Conservation (phyloP, 2,888 invertebrate species). For the Cordilura impudica region DNA sequence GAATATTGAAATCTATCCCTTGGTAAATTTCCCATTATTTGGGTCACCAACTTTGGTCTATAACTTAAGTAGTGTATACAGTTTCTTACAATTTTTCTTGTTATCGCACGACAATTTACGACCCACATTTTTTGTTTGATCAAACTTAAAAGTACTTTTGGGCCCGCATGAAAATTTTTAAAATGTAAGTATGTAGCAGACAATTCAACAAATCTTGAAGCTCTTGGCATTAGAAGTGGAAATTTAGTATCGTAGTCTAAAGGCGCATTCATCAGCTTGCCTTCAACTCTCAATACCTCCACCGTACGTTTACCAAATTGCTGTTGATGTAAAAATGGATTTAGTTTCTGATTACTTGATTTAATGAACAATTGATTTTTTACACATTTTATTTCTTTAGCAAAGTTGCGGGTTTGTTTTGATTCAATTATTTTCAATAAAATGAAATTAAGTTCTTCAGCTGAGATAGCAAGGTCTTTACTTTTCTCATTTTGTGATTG, state of each 20-base stretch:
- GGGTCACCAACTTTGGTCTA: constrained; percentile 24
- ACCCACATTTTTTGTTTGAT: constrained; percentile 23
- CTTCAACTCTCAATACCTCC: constrained; percentile 11
- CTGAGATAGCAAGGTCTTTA: not conserved
- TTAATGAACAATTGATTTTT: not conserved
- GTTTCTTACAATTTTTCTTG: constrained; percentile 32
- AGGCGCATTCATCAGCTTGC: constrained; percentile 11
- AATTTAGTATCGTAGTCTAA: constrained; percentile 15
- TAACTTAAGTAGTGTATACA: constrained; percentile 35
- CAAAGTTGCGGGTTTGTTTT: constrained; percentile 1
- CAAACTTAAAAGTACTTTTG: constrained; percentile 22
- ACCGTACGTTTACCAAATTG: not conserved
- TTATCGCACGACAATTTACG: constrained; percentile 9
- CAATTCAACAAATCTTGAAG: not conserved
- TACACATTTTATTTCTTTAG: constrained; percentile 1
- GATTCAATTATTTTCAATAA: constrained; percentile 10
- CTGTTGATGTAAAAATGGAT: not conserved
- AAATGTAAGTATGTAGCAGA: constrained; percentile 10
- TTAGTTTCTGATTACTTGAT: not conserved
- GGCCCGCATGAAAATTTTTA: constrained; percentile 4
- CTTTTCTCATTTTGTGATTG: not conserved
- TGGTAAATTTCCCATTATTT: constrained; percentile 40
- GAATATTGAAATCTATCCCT: constrained; percentile 5
- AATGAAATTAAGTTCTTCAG: not conserved
- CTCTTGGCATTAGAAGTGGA: constrained; percentile 10